These are phyloP conservation scores for Elysia crispata DNA, from an alignment of 2,888 invertebrate species.

Conservation along the genomic window DNA sequence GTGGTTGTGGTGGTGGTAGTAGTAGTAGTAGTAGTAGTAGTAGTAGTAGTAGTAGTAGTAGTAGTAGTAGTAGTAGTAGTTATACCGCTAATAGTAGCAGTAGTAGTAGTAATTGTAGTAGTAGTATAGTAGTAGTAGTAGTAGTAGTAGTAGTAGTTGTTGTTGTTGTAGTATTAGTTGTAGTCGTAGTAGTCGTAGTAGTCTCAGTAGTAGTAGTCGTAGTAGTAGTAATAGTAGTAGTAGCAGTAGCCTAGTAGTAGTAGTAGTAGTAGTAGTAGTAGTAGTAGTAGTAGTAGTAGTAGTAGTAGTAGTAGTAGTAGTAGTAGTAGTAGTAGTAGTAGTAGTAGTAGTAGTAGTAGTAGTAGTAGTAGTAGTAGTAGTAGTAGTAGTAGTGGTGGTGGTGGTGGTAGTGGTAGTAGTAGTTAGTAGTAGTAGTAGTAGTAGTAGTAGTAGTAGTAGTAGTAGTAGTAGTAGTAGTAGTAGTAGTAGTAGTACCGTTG, in stretches of 20 bases:
- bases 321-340: slow-evolving; percentile 41
- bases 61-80: slow-evolving; percentile 13
- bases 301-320: slow-evolving; percentile 31
- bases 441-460: slow-evolving; percentile 30
- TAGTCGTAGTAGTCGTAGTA: slow-evolving; percentile 40
- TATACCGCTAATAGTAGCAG: too few relatives aligned
- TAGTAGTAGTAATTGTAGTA: too few relatives aligned
- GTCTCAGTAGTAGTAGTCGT: slow-evolving; percentile 25
- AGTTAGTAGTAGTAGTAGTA: too few relatives aligned
- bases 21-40: slow-evolving; percentile 16
- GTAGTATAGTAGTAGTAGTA: slow-evolving; percentile 15
- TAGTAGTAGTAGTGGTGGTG: slow-evolving; percentile 24
- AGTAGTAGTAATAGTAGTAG: slow-evolving; percentile 17
- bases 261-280: too few relatives aligned
- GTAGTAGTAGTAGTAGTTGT: slow-evolving; percentile 31
- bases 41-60: slow-evolving; percentile 19
- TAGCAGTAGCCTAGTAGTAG: too few relatives aligned
- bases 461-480: slow-evolving; percentile 26
- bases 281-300: slow-evolving; percentile 15
- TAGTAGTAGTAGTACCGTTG: too few relatives aligned
- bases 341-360: slow-evolving; percentile 43
- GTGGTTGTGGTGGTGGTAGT: not conserved
- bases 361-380: slow-evolving; percentile 35
- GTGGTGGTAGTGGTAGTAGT: slow-evolving; percentile 18
- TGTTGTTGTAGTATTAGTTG: slow-evolving; percentile 36